These are phyloP conservation scores for Drosophila novamexicana DNA, from an alignment of 1,140 invertebrate species.

Conservation along the genomic window DNA sequence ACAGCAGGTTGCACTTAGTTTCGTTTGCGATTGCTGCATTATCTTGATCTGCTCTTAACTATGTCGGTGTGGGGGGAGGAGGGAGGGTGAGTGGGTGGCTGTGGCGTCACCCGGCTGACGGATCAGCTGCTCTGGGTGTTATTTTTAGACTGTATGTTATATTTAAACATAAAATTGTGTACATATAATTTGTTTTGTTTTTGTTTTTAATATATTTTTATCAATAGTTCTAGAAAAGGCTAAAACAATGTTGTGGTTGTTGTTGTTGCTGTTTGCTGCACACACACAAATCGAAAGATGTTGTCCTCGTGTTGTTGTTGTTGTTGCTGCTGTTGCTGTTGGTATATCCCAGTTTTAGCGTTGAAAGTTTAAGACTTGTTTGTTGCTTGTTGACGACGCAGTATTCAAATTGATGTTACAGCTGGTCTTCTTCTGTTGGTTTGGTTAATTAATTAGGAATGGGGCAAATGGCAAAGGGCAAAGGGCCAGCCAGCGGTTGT, in stretches of 20 bases:
- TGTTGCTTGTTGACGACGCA: slow-evolving; percentile 54
- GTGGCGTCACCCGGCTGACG: slow-evolving; percentile 21
- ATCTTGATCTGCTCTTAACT: neutral
- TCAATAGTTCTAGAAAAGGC: slow-evolving; percentile 84
- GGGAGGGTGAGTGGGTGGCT: slow-evolving; percentile 1
- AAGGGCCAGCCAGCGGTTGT: slow-evolving; percentile 21
- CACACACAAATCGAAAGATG: slow-evolving; percentile 54
- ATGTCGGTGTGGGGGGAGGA: too few species aligned
- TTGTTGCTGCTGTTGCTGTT: slow-evolving; percentile 35
- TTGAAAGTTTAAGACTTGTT: slow-evolving; percentile 35
- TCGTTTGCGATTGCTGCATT: slow-evolving; percentile 4
- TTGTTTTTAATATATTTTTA: slow-evolving; percentile 78
- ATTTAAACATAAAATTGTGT: slow-evolving; percentile 77
- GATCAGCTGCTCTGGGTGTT: slow-evolving; percentile 33
- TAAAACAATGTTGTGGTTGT: slow-evolving; percentile 70
- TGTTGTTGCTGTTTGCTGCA: slow-evolving; percentile 39
- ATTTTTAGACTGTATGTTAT: slow-evolving; percentile 46
- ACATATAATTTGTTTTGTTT: slow-evolving; percentile 60
- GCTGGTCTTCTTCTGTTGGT: slow-evolving; percentile 28
- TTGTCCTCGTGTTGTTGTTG: slow-evolving; percentile 33
- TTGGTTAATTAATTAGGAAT: slow-evolving; percentile 26
- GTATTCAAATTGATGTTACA: slow-evolving; percentile 34
- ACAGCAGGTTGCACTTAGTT: neutral
- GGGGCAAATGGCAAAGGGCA: neutral
- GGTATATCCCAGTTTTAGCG: slow-evolving; percentile 38